These are phyloP conservation scores for Seriola aureovittata DNA, from an alignment of 2,113 vertebrate species.

Conservation along the genomic window DNA sequence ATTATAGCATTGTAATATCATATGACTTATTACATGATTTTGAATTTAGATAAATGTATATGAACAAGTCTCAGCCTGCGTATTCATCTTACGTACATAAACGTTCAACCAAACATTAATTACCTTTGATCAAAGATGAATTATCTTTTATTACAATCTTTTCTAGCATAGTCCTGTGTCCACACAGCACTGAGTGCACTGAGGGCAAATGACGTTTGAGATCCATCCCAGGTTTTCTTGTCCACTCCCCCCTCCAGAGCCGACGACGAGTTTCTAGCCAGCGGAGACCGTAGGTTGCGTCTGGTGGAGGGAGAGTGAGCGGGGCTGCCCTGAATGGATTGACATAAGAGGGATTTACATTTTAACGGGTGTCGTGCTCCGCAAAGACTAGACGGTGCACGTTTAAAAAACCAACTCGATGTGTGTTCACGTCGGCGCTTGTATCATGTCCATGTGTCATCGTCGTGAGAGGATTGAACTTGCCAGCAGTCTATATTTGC, in stretches of 20 bases:
- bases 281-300: slow-evolving; percentile 75
- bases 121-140: too few species aligned
- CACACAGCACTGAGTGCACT: background rate
- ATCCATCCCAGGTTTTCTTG: slow-evolving; percentile 81
- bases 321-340: slow-evolving; percentile 77
- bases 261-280: slow-evolving; percentile 62
- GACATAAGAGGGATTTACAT: slow-evolving; percentile 78
- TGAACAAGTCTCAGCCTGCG: background rate
- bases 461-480: slow-evolving; percentile 66
- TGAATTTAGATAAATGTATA: background rate
- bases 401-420: slow-evolving; percentile 25
- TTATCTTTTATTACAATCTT: background rate
- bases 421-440: slow-evolving; percentile 26
- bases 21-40: background rate
- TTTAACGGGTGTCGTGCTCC: slow-evolving; percentile 70
- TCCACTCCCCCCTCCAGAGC: slow-evolving; percentile 60
- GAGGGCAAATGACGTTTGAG: background rate
- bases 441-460: slow-evolving; percentile 65
- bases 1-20: background rate
- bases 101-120: background rate
- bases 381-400: slow-evolving; percentile 43
- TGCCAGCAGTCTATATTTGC: slow-evolving; percentile 76
- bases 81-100: background rate
- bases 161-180: background rate
- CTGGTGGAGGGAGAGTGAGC: slow-evolving; percentile 80